phyloP scores from a whole-genome alignment of 2,113 vertebrate species.

The Phodopus roborovskii region DNA sequence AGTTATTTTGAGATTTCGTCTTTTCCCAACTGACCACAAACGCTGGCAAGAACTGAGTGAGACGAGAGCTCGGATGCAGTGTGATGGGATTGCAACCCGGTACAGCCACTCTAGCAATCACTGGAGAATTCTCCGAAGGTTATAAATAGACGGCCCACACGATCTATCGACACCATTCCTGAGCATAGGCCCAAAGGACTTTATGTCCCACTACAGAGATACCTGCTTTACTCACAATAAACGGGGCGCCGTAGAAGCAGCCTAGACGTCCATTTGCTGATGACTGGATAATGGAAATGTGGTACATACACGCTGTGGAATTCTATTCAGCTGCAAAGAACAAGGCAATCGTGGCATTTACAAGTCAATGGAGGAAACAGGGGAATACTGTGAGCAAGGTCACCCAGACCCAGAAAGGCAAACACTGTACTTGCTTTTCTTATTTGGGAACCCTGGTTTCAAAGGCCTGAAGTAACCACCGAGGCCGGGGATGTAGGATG shows the following conservation, averaged over 20 bases:
- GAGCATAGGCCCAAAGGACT: neutral
- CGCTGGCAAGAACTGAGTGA: neutral
- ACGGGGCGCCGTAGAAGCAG: neutral
- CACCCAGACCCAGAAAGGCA: neutral
- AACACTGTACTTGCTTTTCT: neutral
- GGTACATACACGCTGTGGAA: rapidly evolving
- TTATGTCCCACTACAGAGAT: neutral
- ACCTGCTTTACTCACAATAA: neutral
- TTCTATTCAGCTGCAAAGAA: neutral
- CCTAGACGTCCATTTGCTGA: neutral
- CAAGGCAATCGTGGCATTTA: neutral
- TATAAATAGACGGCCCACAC: neutral
- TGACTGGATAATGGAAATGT: neutral
- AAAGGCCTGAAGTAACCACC: neutral
- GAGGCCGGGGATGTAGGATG: neutral
- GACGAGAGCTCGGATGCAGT: neutral
- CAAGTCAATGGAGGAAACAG: neutral
- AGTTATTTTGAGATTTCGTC: neutral
- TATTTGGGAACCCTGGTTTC: neutral
- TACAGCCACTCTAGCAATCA: neutral
- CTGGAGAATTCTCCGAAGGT: neutral
- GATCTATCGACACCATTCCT: neutral
- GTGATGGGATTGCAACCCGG: neutral
- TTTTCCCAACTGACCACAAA: neutral
- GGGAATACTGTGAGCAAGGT: too few species aligned